A percentile compares a stretch with the other conserved stretches of the same genome.
Conservation (phyloP, 2,888 invertebrate genomes). For the Eugnorisma glareosa region DNA sequence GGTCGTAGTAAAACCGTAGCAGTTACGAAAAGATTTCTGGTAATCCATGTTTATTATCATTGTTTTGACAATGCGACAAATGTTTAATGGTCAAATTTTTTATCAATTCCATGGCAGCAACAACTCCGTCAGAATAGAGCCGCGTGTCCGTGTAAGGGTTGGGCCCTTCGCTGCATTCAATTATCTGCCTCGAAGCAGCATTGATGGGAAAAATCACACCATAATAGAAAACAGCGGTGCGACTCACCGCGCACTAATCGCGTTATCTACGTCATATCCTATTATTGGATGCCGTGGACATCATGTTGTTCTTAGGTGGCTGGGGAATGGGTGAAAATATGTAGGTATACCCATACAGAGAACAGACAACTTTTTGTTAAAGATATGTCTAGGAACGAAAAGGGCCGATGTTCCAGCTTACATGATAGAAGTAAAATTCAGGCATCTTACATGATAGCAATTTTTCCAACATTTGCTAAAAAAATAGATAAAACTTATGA, state of each 20-base stretch:
- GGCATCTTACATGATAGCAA: too few species aligned
- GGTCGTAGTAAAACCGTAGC: background rate
- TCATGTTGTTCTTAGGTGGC: slow-evolving; percentile 19
- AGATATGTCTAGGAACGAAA: background rate
- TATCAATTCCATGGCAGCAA: background rate
- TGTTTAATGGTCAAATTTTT: background rate
- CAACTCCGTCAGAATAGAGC: slow-evolving; percentile 62
- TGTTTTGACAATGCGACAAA: background rate
- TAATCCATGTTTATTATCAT: background rate
- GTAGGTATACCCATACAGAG: background rate
- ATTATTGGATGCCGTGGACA: slow-evolving; percentile 47
- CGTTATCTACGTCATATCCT: slow-evolving; percentile 52
- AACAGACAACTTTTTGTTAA: background rate
- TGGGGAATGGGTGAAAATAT: slow-evolving; percentile 24
- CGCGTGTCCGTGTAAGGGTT: slow-evolving; percentile 65
- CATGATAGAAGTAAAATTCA: background rate
- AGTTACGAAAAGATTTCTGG: background rate
- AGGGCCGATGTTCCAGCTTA: background rate
- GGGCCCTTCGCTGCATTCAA: slow-evolving; percentile 77
- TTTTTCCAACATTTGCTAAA: background rate
- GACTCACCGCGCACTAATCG: slow-evolving; percentile 65
- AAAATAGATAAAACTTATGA: too few species aligned
- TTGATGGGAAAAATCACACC: slow-evolving; percentile 76
- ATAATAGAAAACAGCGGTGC: slow-evolving; percentile 70
- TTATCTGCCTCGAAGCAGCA: slow-evolving; percentile 72